Conservation (phyloP, 2,113 vertebrate species). For the Trogon melanurus region DNA sequence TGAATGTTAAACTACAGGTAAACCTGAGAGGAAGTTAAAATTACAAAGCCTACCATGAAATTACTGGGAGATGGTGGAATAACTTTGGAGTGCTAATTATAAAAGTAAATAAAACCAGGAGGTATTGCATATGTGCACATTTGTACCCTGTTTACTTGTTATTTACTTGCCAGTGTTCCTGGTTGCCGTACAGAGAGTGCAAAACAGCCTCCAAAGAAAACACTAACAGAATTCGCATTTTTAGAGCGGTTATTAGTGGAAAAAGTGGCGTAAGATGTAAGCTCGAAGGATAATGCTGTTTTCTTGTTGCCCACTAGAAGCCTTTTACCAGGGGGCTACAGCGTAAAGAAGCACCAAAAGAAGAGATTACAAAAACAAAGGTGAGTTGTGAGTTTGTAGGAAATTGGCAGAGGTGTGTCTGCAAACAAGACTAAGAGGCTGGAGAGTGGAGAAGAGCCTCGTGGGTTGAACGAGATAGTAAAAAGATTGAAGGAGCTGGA, state of each 20-base stretch:
- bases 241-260: background rate
- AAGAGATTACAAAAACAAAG: background rate
- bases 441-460: background rate
- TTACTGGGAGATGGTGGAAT: background rate
- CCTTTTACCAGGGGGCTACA: background rate
- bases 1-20: constrained; percentile 78
- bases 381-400: background rate
- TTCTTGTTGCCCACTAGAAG: background rate
- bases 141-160: background rate
- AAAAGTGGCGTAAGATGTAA: background rate
- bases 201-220: background rate
- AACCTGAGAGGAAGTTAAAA: constrained; percentile 29
- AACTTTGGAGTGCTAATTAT: constrained; percentile 18
- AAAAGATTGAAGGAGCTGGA: background rate
- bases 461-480: background rate
- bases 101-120: constrained; percentile 20
- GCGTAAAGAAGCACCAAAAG: background rate
- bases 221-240: background rate
- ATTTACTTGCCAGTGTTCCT: background rate
- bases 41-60: background rate
- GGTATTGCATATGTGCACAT: background rate
- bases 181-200: background rate
- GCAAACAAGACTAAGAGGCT: background rate
- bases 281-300: background rate
- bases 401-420: background rate